Base-by-base conservation (phyloP, 2,797 vertebrate species). In the Brachyrhaphis roseni region DNA sequence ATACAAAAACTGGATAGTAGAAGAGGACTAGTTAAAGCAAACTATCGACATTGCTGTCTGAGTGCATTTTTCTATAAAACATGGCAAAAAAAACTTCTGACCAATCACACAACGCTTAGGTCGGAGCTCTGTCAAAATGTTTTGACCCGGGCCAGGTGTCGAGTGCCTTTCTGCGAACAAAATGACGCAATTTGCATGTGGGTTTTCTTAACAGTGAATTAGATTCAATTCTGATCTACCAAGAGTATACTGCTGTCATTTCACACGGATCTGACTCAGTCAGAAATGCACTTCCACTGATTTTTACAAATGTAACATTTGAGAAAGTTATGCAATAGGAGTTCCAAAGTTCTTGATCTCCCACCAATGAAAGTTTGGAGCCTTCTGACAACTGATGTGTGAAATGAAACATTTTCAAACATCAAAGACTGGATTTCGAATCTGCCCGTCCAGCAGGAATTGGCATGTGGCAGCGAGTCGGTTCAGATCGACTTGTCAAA, bases 391-490 rank as follows among this genome's bases (percentile, higher is more conserved):
- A 51, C 49, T 23, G 34, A 11, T 66, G 62, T 66, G 34, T 39
- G 31, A 66, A 36, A 36, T 36, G 2, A 36, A 64, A 64, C 16
- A 64, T 36, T 66, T 39, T 34, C 18, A 66, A 66, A 39, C 62
- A 36, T 64, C 28, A 62, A 31, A 34, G 57, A 18, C 16, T 16
- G 15, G 34, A 31, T 34, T 62, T 39, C 1, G 3, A 15, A 20
- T 8, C 62, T 10, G 62, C 3, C n/a, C 43, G 16, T 72, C 41
- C 45, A 13, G 13, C 15, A 4, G 53, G 45, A n/a, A 71, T 0
- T 77, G 86, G 84, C 86, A 80, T 28, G 81, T 79, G 73, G 81
- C 8, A 77, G 41, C 7, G 5, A 45, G 31, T 45, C 68, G 11
- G 20, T 74, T 20, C 73, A 79, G 23, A 55, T 51, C 55, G 45